Evolutionary conservation across 2,113 vertebrate genomes (phyloP).

Genomic region (Callipepla californica): DNA sequence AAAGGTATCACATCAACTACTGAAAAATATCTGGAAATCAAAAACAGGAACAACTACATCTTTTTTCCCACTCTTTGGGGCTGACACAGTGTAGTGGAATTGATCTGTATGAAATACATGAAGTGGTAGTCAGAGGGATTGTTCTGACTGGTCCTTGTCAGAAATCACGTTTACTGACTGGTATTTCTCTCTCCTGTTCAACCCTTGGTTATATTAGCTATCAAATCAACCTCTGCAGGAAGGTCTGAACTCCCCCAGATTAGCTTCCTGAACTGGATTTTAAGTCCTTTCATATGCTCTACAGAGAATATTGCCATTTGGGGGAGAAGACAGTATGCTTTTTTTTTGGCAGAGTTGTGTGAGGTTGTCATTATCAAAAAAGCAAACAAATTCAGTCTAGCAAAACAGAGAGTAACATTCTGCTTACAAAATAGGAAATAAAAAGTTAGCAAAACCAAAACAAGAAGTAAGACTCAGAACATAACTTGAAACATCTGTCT

Average conservation of each 20-base stretch:
- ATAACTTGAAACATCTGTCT: slow-evolving; percentile 26
- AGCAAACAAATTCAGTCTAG: slow-evolving; percentile 9
- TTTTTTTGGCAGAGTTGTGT: background rate
- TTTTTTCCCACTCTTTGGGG: background rate
- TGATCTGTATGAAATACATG: background rate
- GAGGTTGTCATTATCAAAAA: background rate
- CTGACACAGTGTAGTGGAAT: background rate
- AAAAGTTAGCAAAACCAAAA: slow-evolving; percentile 50
- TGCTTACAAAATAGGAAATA: slow-evolving; percentile 18
- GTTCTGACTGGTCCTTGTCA: background rate
- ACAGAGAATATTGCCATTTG: background rate
- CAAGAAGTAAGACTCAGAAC: background rate
- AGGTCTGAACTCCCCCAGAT: background rate
- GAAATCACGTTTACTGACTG: background rate
- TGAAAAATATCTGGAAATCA: background rate
- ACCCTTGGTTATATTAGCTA: background rate
- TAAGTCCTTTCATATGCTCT: background rate
- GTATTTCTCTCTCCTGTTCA: background rate
- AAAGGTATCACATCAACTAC: background rate
- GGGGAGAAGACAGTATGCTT: slow-evolving; percentile 9
- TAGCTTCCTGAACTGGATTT: background rate
- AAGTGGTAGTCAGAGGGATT: background rate
- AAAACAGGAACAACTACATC: background rate
- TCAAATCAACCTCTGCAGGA: background rate
- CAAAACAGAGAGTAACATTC: background rate